Conservation (phyloP, 2,888 invertebrate species). For the Polietes domitor region DNA sequence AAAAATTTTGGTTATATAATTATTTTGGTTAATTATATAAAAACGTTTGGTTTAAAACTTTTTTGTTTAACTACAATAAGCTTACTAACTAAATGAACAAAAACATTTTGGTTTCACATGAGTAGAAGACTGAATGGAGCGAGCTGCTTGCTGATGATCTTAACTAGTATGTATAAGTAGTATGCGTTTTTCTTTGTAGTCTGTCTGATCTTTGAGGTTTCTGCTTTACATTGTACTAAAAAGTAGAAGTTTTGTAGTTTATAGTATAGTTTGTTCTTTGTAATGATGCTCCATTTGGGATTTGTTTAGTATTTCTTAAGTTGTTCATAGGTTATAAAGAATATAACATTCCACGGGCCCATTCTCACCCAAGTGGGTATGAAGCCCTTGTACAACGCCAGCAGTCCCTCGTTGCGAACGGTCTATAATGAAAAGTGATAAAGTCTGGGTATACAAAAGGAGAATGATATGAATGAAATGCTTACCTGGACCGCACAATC, state of each 20-base stretch:
- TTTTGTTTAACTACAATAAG: constrained; percentile 1
- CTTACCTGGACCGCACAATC: constrained; percentile 90
- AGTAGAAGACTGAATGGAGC: too few species aligned
- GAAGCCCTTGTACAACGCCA: constrained; percentile 96
- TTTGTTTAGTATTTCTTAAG: constrained; percentile 81
- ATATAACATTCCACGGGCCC: constrained; percentile 98
- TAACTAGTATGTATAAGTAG: neutral
- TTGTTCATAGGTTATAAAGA: constrained; percentile 96
- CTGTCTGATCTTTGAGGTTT: constrained; percentile 55
- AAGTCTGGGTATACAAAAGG: too few species aligned
- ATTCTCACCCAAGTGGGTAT: constrained; percentile 97
- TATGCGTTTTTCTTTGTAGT: neutral
- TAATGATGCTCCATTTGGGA: constrained; percentile 4
- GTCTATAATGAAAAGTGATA: constrained; percentile 83
- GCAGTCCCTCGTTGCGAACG: constrained; percentile 91
- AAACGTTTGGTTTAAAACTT: neutral
- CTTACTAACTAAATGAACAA: neutral
- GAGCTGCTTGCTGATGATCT: neutral
- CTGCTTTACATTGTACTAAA: constrained; percentile 58
- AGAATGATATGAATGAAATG: too few species aligned
- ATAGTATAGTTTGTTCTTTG: constrained; percentile 43
- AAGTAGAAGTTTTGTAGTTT: constrained; percentile 35
- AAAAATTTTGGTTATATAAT: neutral
- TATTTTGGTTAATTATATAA: neutral
- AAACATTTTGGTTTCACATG: constrained; percentile 9